These are phyloP conservation scores for Conchocele bisecta DNA, from an alignment of 2,888 invertebrate species.

Conservation along the genomic window DNA sequence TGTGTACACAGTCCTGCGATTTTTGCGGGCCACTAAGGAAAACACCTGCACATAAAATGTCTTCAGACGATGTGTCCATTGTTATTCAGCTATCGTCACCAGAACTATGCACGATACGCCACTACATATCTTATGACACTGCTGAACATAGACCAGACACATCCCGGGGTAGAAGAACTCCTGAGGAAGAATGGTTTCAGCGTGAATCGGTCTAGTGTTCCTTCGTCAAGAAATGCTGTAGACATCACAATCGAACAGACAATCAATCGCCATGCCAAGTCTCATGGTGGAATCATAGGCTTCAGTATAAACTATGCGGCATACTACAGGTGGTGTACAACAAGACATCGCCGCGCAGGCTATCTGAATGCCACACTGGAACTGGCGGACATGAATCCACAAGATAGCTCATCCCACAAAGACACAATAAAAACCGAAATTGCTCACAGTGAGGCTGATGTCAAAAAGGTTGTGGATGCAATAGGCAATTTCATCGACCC, in stretches of 20 bases:
- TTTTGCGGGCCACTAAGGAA: no score
- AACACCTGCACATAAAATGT: no score
- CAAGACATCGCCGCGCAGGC: not conserved
- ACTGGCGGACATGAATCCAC: slow-evolving; percentile 1
- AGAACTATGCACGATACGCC: no score
- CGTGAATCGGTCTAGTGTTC: slow-evolving; percentile 33
- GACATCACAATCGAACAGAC: slow-evolving; percentile 38
- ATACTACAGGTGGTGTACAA: slow-evolving; percentile 26
- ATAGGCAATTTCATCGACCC: slow-evolving; percentile 19
- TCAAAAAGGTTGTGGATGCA: slow-evolving; percentile 12
- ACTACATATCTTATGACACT: no score
- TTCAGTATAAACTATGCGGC: slow-evolving; percentile 20
- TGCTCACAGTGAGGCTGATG: slow-evolving; percentile 6
- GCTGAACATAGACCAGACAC: no score
- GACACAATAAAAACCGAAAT: slow-evolving; percentile 9
- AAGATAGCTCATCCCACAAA: slow-evolving; percentile 13
- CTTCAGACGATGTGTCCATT: no score
- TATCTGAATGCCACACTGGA: slow-evolving; percentile 5
- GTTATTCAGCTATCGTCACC: no score
- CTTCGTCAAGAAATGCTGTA: slow-evolving; percentile 21
- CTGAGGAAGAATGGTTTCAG: slow-evolving; percentile 30
- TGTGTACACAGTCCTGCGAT: no score
- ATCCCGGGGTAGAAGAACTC: slow-evolving; percentile 19
- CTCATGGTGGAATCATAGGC: slow-evolving; percentile 13
- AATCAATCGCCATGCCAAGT: slow-evolving; percentile 32